A percentile compares a stretch with the other conserved stretches of the same genome.
Conservation (phyloP, 2,113 vertebrate genomes). For the Brachyistius frenatus region DNA sequence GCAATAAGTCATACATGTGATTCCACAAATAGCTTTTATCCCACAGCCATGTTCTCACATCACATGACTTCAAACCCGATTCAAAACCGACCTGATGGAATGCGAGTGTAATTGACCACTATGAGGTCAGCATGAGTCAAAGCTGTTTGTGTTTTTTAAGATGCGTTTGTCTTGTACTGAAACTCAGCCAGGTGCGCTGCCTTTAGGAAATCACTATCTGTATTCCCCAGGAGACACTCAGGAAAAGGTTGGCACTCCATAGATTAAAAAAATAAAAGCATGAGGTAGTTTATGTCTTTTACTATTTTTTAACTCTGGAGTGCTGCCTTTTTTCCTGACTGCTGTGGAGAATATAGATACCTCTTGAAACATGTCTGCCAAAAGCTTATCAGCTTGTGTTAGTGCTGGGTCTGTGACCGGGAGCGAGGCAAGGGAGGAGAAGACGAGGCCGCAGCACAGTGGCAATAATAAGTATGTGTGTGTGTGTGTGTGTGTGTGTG, state of each 20-base stretch:
- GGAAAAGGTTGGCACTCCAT: not conserved
- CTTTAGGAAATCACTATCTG: not conserved
- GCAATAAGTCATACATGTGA: conserved; percentile 55
- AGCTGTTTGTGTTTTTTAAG: not conserved
- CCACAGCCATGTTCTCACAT: conserved; percentile 61
- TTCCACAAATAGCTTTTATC: conserved; percentile 58
- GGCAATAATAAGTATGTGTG: conserved; percentile 23
- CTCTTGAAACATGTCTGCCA: not conserved
- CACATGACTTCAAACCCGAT: conserved; percentile 33
- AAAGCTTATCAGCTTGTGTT: conserved; percentile 45
- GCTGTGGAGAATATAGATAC: conserved; percentile 9
- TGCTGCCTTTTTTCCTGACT: not conserved
- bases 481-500: conserved; percentile 17
- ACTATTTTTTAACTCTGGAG: not conserved
- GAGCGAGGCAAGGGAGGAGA: conserved; percentile 11
- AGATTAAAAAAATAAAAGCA: conserved; percentile 1
- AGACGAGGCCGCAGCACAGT: conserved; percentile 29
- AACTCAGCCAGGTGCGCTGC: not conserved
- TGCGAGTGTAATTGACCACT: not conserved
- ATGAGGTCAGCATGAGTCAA: conserved; percentile 19
- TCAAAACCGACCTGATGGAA: conserved; percentile 25
- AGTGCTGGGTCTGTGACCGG: conserved; percentile 9
- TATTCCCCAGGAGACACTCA: not conserved
- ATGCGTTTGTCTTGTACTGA: too few species aligned
- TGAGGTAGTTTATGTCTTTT: not conserved